Percentiles rank a stretch among this genome's conserved stretches.
Evolutionary conservation across 2,888 invertebrate genomes (phyloP).

Genomic region (Cryptus armator): DNA sequence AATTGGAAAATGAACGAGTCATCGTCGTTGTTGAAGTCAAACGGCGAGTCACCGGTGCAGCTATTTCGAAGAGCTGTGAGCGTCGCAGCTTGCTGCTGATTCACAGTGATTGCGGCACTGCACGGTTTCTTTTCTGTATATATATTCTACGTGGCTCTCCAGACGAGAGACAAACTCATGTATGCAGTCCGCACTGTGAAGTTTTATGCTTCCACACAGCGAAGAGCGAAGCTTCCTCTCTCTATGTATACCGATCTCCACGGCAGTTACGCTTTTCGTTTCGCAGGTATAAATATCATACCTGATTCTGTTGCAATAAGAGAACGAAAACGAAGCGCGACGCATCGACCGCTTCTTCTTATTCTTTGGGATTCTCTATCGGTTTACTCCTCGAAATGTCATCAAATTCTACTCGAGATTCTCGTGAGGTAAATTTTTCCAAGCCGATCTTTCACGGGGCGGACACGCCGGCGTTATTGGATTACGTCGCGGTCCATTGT

Average conservation of each 20-base stretch:
- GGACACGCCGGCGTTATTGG: constrained; percentile 80
- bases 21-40: constrained; percentile 43
- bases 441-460: constrained; percentile 74
- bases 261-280: constrained; percentile 51
- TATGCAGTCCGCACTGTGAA: neutral
- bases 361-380: constrained; percentile 64
- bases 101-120: constrained; percentile 21
- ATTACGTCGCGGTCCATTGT: constrained; percentile 77
- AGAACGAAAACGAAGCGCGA: constrained; percentile 61
- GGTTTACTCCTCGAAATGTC: constrained; percentile 20
- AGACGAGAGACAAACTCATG: neutral
- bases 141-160: neutral
- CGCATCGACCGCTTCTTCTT: constrained; percentile 61
- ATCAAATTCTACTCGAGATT: constrained; percentile 61
- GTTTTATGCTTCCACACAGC: neutral
- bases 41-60: constrained; percentile 22
- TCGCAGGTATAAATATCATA: constrained; percentile 57
- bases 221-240: neutral
- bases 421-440: constrained; percentile 46
- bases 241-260: constrained; percentile 23
- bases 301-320: constrained; percentile 44
- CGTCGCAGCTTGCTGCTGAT: constrained; percentile 12
- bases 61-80: constrained; percentile 11
- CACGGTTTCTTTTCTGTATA: neutral
- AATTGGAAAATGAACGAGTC: constrained; percentile 48